Conservation (phyloP, 2,113 vertebrate genomes). For the Dromaius novaehollandiae region DNA sequence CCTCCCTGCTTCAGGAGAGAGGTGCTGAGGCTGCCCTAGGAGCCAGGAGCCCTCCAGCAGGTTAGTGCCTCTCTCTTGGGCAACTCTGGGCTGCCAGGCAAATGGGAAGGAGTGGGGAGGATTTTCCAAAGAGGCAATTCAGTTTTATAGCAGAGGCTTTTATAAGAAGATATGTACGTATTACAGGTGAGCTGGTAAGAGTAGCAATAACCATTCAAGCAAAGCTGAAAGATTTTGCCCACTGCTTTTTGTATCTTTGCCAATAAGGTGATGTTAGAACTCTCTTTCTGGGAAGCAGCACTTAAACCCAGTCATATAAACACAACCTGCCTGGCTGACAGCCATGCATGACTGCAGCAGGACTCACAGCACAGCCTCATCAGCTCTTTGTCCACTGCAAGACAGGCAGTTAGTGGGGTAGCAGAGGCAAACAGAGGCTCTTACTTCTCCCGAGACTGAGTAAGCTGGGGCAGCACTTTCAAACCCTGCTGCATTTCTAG, state of each 20-base stretch:
- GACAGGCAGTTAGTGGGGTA: not conserved
- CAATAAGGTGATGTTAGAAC: not conserved
- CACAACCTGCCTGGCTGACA: not conserved
- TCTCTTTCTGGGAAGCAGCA: not conserved
- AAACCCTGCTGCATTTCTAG: not conserved
- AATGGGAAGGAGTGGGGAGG: not conserved
- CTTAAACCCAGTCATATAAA: not conserved
- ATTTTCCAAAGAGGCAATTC: not conserved
- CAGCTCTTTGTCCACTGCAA: not conserved
- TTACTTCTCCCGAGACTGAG: not conserved
- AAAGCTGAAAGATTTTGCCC: not conserved
- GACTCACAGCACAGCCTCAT: not conserved
- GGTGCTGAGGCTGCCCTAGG: not conserved
- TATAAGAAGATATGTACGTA: not conserved
- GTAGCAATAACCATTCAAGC: not conserved
- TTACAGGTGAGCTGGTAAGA: not conserved
- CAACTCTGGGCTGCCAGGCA: not conserved
- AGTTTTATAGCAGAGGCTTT: not conserved
- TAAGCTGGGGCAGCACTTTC: not conserved
- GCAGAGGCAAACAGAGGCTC: not conserved
- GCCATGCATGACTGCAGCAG: rapidly evolving
- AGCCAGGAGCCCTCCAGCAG: not conserved
- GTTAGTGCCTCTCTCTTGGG: not conserved
- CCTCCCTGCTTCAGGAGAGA: not conserved
- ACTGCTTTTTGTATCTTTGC: not conserved